These are phyloP conservation scores for Acomys russatus DNA, from an alignment of 2,797 vertebrate genomes.

Conservation along the genomic window DNA sequence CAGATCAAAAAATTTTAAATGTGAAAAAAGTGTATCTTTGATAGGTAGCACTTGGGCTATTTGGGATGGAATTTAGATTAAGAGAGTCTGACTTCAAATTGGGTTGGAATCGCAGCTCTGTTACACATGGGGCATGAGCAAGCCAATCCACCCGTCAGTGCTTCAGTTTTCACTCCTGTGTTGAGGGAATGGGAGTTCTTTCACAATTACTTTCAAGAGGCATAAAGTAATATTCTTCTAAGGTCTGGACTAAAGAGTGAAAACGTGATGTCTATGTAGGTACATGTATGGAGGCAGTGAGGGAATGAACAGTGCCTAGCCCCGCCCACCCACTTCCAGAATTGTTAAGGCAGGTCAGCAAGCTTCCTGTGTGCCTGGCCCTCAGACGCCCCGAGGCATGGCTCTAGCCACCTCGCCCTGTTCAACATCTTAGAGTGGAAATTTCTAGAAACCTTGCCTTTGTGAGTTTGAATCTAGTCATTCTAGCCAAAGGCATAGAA, in stretches of 20 bases:
- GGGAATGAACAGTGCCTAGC: background rate
- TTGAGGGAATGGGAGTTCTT: background rate
- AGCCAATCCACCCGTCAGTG: background rate
- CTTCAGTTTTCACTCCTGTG: constrained; percentile 13
- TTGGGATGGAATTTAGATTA: background rate
- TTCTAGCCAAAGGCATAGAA: background rate
- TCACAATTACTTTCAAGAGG: background rate
- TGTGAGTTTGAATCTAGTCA: background rate
- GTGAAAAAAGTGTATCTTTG: background rate
- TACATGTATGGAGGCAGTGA: background rate
- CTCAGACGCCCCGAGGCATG: background rate
- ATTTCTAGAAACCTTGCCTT: background rate
- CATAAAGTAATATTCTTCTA: background rate
- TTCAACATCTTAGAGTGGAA: background rate
- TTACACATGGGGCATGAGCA: background rate
- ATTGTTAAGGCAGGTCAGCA: background rate
- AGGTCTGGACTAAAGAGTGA: constrained; percentile 3
- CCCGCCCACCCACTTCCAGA: background rate
- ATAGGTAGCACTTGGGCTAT: background rate
- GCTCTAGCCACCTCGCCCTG: background rate
- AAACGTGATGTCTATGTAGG: background rate
- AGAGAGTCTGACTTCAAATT: constrained; percentile 56
- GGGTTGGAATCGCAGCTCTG: background rate
- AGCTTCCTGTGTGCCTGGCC: too few relatives aligned
- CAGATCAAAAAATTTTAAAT: constrained; percentile 54